Base-by-base conservation (phyloP, 2,888 invertebrate genomes). In the Lapara coniferarum region DNA sequence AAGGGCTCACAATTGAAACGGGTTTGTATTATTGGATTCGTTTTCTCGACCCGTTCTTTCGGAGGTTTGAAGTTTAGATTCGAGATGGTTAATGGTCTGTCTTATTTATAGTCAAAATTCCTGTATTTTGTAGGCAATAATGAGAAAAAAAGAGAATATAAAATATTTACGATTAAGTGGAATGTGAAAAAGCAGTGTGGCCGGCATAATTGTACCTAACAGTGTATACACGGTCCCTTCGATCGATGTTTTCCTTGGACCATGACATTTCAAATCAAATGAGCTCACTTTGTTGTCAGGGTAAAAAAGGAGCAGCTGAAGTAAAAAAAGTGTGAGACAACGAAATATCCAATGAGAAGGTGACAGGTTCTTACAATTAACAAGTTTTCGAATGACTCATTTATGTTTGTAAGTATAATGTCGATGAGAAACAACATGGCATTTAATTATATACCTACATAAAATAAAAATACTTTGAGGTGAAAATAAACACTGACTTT, bases 1-100 rank as follows among this genome's bases (percentile, higher is more conserved):
- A 78, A 73, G 77, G 77, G 77, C 68, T 75, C 75, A 78, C 75
- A 76, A 72, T 78, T 77, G 74, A 74, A 74, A 77, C 74, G 53
- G 68, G 44, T 66, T 52, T 53, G 68, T 44, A 46, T 69, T 69
- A 69, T 69, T 69, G 46, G 63, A 63, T 63, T 63, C 49, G 63
- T 49, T 63, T 63, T 46, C 49, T 63, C 8, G 44, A 63, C 46
- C 19, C 49, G 63, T 63, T 63, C 63, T 63, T 63, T 63, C 49
- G 19, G 59, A 63, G 63, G 63, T 63, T 63, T 63, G 49, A 63
- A 49, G 49, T 49, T 19, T 13, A 19, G 49, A 49, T 12, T 25
- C 3, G 63, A n/a, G 44, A 16, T 19, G 46, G 4, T 63, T 63
- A 63, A 49, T 63, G 19, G 13, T 49, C 63, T 63, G 49, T 19